phyloP scores from a whole-genome alignment of 1,140 invertebrate genomes.

The Apis florea region DNA sequence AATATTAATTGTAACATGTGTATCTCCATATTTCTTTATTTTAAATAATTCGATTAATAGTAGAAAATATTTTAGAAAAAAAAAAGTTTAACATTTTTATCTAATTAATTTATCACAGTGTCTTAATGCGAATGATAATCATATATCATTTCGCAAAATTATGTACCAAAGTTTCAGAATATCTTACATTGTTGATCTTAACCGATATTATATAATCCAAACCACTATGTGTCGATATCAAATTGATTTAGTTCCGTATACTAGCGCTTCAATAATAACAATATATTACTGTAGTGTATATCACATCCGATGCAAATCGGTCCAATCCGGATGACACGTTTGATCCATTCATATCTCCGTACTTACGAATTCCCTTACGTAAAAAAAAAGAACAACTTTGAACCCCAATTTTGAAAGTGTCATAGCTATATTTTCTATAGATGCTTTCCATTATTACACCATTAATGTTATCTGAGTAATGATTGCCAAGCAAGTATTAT shows the following conservation, averaged over 20 bases:
- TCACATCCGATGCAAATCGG: not conserved
- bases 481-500: conserved; percentile 31
- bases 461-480: conserved; percentile 67
- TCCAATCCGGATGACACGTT: not conserved
- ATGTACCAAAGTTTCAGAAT: conserved; percentile 26
- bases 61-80: too few relatives aligned
- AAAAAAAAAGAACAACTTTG: not conserved
- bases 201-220: not conserved
- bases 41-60: too few relatives aligned
- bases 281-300: not conserved
- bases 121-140: too few relatives aligned
- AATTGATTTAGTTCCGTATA: conserved; percentile 7
- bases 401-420: conserved; percentile 4
- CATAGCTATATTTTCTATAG: conserved; percentile 21
- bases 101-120: too few relatives aligned
- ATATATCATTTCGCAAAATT: not conserved
- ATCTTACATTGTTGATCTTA: conserved; percentile 2
- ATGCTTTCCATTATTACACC: conserved; percentile 43
- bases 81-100: too few relatives aligned
- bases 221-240: not conserved
- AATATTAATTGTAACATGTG: not conserved
- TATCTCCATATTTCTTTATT: too few relatives aligned
- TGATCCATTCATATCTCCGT: not conserved
- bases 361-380: not conserved
- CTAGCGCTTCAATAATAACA: conserved; percentile 29